These are phyloP conservation scores for Phymastichus coffea DNA, from an alignment of 1,140 invertebrate genomes.

Conservation along the genomic window DNA sequence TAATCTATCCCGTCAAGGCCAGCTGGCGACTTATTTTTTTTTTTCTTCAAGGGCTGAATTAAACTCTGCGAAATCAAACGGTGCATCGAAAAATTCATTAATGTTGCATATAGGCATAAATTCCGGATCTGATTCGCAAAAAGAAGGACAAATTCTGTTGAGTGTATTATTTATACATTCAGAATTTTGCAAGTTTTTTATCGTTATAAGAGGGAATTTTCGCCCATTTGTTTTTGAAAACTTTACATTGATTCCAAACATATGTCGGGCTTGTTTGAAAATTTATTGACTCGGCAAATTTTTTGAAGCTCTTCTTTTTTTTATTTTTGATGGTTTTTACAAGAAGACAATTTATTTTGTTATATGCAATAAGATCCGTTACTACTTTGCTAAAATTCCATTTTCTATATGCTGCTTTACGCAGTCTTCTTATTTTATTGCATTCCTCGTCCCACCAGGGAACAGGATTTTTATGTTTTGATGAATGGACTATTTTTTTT, in stretches of 20 bases:
- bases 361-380: neutral
- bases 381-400: neutral
- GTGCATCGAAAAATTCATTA: slow-evolving; percentile 1
- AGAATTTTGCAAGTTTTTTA: neutral
- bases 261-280: neutral
- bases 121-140: neutral
- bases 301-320: slow-evolving; percentile 1
- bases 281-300: neutral
- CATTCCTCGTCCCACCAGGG: slow-evolving; percentile 3
- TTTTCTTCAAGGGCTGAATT: neutral
- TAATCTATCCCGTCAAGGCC: neutral
- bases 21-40: neutral
- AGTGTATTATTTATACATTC: neutral
- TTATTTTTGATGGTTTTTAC: neutral
- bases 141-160: neutral
- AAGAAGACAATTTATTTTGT: neutral
- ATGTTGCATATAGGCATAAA: neutral
- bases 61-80: neutral
- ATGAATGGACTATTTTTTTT: neutral
- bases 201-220: neutral
- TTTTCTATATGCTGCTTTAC: neutral
- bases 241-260: neutral
- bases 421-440: neutral
- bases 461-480: neutral
- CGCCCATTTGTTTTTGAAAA: slow-evolving; percentile 5